Conservation (phyloP, 2,797 vertebrate genomes). For the Spinibarbus caldwelli region DNA sequence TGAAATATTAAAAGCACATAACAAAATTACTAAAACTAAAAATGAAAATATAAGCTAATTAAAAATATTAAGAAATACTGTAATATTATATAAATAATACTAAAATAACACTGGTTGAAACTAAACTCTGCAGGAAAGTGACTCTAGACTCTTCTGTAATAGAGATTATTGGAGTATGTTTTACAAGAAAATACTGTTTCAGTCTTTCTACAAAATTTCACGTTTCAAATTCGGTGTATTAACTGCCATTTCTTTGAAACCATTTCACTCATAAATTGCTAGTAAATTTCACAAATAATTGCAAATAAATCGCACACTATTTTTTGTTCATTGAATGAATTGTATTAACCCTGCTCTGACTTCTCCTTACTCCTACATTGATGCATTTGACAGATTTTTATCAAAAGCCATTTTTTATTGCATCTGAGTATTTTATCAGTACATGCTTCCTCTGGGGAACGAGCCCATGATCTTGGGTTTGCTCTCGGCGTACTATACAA, state of each 20-base stretch:
- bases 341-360: neutral
- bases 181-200: neutral
- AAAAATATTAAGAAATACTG: neutral
- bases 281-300: neutral
- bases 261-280: neutral
- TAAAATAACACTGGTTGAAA: neutral
- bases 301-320: too few species aligned
- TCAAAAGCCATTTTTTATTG: neutral
- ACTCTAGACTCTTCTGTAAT: too few species aligned
- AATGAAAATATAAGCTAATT: neutral
- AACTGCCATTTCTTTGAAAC: neutral
- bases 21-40: neutral
- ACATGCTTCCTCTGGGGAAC: neutral
- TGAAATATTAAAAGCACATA: neutral
- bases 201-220: neutral
- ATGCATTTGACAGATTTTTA: neutral
- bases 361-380: neutral
- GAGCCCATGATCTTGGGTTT: neutral
- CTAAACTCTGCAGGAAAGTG: neutral
- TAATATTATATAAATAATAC: neutral
- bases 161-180: neutral
- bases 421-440: neutral
- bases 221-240: neutral
- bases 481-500: neutral
- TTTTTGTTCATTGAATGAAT: neutral